These are phyloP conservation scores for Chrysochloris asiatica DNA, from an alignment of 2,113 vertebrate genomes.

Conservation along the genomic window DNA sequence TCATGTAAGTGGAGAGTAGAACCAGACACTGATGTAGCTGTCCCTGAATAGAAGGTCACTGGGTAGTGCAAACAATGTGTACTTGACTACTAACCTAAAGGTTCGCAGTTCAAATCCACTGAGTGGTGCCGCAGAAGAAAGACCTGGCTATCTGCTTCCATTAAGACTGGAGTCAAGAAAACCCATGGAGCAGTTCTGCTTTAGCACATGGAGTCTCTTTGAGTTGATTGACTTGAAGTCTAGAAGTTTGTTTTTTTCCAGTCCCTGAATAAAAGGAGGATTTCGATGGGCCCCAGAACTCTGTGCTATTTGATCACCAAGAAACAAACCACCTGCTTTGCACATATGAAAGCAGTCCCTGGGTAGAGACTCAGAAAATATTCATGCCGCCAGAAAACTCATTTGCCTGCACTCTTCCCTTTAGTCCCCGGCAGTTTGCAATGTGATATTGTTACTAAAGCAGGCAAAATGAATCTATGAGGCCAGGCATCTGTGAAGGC, in stretches of 20 bases:
- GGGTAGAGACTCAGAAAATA: slow-evolving; percentile 27
- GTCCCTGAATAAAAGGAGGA: not conserved
- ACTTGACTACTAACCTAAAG: not conserved
- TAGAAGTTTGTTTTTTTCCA: not conserved
- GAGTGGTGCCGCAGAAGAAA: not conserved
- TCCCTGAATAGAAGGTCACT: not conserved
- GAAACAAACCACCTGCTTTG: not conserved
- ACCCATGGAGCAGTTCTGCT: not conserved
- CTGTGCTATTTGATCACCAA: not conserved
- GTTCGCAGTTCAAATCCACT: not conserved
- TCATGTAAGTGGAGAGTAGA: not conserved
- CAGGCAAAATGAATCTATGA: not conserved
- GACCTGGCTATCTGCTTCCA: not conserved
- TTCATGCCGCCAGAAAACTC: not conserved
- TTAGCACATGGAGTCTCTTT: not conserved
- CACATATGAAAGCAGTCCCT: not conserved
- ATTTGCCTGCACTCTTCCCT: not conserved
- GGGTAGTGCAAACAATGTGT: not conserved
- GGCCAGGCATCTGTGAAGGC: slow-evolving; percentile 24
- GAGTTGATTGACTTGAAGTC: not conserved
- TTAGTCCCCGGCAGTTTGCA: not conserved
- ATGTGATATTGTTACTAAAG: not conserved
- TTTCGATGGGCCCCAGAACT: not conserved
- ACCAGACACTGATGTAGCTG: not conserved
- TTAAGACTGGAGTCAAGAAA: not conserved